Percentiles rank a stretch among this genome's conserved stretches.
These are phyloP conservation scores for Conopomorpha cramerella DNA, from an alignment of 1,140 invertebrate species.

Conservation along the genomic window DNA sequence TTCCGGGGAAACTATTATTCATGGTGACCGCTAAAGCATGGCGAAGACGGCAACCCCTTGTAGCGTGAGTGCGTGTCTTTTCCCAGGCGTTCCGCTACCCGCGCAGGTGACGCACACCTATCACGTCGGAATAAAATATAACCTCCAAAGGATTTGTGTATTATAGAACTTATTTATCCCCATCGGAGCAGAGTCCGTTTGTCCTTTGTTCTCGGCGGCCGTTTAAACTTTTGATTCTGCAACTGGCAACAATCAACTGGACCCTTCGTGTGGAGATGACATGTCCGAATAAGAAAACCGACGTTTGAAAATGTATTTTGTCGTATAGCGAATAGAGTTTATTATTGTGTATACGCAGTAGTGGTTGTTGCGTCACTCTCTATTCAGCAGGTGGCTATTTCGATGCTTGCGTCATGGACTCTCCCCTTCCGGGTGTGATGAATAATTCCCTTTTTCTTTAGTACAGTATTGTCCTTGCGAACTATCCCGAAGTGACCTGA, in stretches of 20 bases:
- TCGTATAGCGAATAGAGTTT: no score
- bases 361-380: constrained; percentile 17
- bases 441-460: constrained; percentile 58
- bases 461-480: constrained; percentile 52
- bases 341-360: no score
- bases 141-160: constrained; percentile 55
- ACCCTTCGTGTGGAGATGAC: constrained; percentile 42
- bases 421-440: constrained; percentile 59
- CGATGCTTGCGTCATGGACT: constrained; percentile 55
- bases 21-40: no score
- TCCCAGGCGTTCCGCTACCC: constrained; percentile 27
- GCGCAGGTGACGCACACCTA: constrained; percentile 45
- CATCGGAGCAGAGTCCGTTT: constrained; percentile 37
- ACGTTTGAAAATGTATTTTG: no score
- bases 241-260: constrained; percentile 52
- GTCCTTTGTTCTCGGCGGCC: constrained; percentile 52
- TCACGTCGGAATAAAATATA: constrained; percentile 47
- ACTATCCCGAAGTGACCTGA: constrained; percentile 40
- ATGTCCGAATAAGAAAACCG: no score
- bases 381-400: constrained; percentile 33
- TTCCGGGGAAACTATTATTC: no score
- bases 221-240: constrained; percentile 61
- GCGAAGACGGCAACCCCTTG: no score
- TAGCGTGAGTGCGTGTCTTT: no score
- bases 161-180: constrained; percentile 59